These are phyloP conservation scores for Simalia tracyae DNA, from an alignment of 2,797 vertebrate genomes.

Conservation along the genomic window DNA sequence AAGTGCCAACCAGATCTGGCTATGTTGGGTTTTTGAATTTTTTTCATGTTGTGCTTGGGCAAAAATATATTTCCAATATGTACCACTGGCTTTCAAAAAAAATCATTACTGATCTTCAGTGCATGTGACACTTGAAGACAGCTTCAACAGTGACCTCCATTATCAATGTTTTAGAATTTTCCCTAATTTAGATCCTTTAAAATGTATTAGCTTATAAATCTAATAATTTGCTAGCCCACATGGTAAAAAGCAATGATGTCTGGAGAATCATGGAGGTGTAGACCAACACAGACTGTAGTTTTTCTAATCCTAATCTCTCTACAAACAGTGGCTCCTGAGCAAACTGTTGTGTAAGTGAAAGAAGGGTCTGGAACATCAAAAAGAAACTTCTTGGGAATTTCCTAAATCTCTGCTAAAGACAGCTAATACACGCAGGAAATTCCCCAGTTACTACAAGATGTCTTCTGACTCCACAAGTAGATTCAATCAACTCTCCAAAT, in stretches of 20 bases:
- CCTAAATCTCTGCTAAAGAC: background rate
- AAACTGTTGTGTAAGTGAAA: background rate
- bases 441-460: background rate
- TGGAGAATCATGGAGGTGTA: background rate
- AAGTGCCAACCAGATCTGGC: background rate
- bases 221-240: background rate
- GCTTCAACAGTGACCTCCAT: background rate
- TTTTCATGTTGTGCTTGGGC: background rate
- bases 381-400: background rate
- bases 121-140: background rate
- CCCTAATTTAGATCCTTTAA: background rate
- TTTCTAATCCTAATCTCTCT: background rate
- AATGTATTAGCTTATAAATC: background rate
- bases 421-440: background rate
- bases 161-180: background rate
- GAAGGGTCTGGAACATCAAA: background rate
- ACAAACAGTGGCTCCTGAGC: background rate
- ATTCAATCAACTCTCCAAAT: background rate
- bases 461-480: background rate
- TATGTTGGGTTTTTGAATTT: background rate
- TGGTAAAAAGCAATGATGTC: background rate
- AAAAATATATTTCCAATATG: background rate
- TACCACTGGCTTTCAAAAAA: background rate
- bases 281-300: background rate
- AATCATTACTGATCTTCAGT: background rate